Conservation (phyloP, 2,888 invertebrate genomes). For the Ganaspis brasiliensis region DNA sequence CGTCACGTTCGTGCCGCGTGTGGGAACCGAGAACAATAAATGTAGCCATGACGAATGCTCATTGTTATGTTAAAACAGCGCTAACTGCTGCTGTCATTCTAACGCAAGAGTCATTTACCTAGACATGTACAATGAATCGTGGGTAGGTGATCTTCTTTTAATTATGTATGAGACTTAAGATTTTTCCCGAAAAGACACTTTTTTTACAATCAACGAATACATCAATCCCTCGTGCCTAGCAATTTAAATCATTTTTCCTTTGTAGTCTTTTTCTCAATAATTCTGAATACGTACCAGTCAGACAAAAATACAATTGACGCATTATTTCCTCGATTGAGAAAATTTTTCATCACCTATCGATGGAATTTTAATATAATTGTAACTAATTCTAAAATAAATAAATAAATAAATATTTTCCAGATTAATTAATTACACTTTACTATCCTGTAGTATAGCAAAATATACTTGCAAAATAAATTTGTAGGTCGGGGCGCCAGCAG, state of each 20-base stretch:
- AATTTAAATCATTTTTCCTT: constrained; percentile 32
- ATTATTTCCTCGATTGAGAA: background rate
- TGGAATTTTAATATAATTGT: too few relatives aligned
- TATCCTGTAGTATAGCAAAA: too few relatives aligned
- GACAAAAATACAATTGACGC: background rate
- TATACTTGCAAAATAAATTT: too few relatives aligned
- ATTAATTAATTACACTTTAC: too few relatives aligned
- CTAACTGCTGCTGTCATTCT: constrained; percentile 30
- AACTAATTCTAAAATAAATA: too few relatives aligned
- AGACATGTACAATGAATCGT: constrained; percentile 5
- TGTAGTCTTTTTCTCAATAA: constrained; percentile 25
- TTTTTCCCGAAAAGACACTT: constrained; percentile 17
- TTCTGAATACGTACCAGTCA: constrained; percentile 4
- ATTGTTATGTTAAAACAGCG: constrained; percentile 62
- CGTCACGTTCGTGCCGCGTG: constrained; percentile 72
- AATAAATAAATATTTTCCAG: too few relatives aligned
- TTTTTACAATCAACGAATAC: constrained; percentile 12
- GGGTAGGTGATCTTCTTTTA: constrained; percentile 30
- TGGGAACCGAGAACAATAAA: constrained; percentile 71
- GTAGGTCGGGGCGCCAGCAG: too few relatives aligned
- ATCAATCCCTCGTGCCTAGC: constrained; percentile 28
- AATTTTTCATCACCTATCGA: background rate
- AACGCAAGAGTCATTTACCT: constrained; percentile 33
- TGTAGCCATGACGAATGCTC: constrained; percentile 57
- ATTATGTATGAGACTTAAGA: constrained; percentile 34